These are phyloP conservation scores for Nycticebus coucang DNA, from an alignment of 2,113 vertebrate species.

Conservation along the genomic window DNA sequence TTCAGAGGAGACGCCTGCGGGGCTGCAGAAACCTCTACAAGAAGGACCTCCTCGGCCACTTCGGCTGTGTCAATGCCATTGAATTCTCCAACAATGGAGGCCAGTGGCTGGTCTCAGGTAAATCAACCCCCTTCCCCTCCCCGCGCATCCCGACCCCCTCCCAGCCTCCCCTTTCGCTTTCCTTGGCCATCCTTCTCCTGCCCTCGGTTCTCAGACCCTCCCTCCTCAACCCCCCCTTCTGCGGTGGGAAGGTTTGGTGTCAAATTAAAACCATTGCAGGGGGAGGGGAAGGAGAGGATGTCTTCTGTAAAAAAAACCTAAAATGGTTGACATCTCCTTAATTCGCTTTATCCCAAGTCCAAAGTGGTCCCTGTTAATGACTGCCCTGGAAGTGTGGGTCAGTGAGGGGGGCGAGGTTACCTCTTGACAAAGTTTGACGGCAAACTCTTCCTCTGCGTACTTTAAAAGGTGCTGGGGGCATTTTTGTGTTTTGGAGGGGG, in stretches of 20 bases:
- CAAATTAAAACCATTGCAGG: slow-evolving; percentile 62
- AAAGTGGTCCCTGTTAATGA: slow-evolving; percentile 35
- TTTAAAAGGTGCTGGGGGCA: slow-evolving; percentile 44
- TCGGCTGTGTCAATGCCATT: slow-evolving; percentile 99
- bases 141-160: slow-evolving; percentile 48
- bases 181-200: slow-evolving; percentile 4
- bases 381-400: slow-evolving; percentile 39
- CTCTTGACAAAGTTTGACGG: slow-evolving; percentile 69
- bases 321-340: slow-evolving; percentile 88
- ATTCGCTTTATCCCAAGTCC: slow-evolving; percentile 65
- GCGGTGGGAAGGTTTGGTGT: slow-evolving; percentile 73
- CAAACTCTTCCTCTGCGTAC: slow-evolving; percentile 70
- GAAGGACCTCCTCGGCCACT: slow-evolving; percentile 97
- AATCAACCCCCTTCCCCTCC: slow-evolving; percentile 76
- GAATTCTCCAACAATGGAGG: slow-evolving; percentile 99
- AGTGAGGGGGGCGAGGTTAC: slow-evolving; percentile 53
- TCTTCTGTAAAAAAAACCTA: slow-evolving; percentile 78
- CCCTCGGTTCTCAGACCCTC: slow-evolving; percentile 57
- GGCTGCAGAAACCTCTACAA: slow-evolving; percentile 97
- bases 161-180: slow-evolving; percentile 50
- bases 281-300: slow-evolving; percentile 62
- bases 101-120: slow-evolving; percentile 98
- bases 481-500: not conserved
- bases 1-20: slow-evolving; percentile 94
- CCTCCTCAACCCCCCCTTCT: slow-evolving; percentile 29